Conservation (phyloP, 64 coral and sea anemone genomes). For the Astreopora myriophthalma region DNA sequence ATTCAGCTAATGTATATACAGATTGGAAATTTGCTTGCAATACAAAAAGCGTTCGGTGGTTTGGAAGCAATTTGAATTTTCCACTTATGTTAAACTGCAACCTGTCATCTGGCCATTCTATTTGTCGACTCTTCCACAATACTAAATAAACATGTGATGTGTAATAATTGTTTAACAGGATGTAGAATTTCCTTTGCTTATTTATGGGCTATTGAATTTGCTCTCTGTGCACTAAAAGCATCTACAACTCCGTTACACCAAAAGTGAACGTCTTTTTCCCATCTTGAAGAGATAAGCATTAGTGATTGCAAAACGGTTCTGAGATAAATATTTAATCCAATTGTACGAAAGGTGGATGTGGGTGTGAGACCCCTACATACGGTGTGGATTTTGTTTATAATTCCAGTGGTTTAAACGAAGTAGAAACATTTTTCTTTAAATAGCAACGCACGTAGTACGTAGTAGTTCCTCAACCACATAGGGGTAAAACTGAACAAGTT, state of each 20-base stretch:
- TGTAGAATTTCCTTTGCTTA: background rate
- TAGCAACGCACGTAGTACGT: slow-evolving; percentile 1
- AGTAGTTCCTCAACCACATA: background rate
- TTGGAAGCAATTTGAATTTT: slow-evolving; percentile 8
- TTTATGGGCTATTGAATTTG: background rate
- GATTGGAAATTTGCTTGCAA: background rate
- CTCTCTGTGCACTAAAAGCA: background rate
- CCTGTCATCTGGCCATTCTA: background rate
- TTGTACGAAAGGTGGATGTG: background rate
- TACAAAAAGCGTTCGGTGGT: background rate
- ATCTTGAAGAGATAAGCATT: background rate
- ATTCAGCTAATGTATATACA: background rate
- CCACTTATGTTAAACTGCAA: background rate
- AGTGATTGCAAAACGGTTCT: background rate
- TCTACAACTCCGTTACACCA: background rate
- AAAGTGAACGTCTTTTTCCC: background rate
- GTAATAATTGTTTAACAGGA: slow-evolving; percentile 12
- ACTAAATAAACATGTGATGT: background rate
- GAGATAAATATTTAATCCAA: background rate
- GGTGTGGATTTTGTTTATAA: background rate
- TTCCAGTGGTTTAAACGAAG: background rate
- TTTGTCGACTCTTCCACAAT: background rate
- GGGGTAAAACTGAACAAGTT: background rate
- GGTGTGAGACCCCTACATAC: background rate
- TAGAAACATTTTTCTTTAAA: background rate